Evolutionary conservation across 2,113 vertebrate species (phyloP), one percentile per base, ranked within the genome.

Genomic region (Octodon degus): DNA sequence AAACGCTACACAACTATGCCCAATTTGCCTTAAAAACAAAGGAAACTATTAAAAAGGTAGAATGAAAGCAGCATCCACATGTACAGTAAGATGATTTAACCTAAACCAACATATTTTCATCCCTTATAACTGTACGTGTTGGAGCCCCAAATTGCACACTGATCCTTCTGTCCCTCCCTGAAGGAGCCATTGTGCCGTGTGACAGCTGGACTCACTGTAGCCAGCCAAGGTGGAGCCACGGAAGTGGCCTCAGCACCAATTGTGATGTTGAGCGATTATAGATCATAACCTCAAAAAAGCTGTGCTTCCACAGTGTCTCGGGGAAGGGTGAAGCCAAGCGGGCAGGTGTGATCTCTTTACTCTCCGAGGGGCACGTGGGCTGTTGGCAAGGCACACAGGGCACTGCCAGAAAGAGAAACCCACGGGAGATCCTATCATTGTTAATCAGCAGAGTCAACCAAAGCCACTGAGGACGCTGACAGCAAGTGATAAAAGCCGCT

Each of bases 401-500:
- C 20, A n/a, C 68, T 68, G 19, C 40, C 68, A 22, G 24, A 86
- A 62, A 89, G 77, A 93, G 72, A 88, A 94, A 62, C 40, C 82
- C 40, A 40, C 47, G 22, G 65, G 50, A 86, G 62, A 81, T 19
- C 50, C 13, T 67, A 12, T 65, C 67, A 30, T 20, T 93, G 53
- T 88, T 85, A 67, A 72, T 93, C 63, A 89, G 67, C 65, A 76
- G 13, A 81, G 40, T 88, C 83, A 77, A 62, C 82, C n/a, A 55
- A 88, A 81, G 76, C 50, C 72, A 24, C 53, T 63, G 60, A 67
- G 76, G 27, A 43, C 30, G 65, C 83, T 83, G 70, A 90, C 32
- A 34, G 65, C 83, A 55, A 79, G 62, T 47, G 20, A 96, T 87
- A 58, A 95, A 95, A 94, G 65, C 34, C 84, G 62, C 60, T 91